Base-by-base conservation (phyloP, 2,888 invertebrate genomes). In the Drosophila kanekoi region DNA sequence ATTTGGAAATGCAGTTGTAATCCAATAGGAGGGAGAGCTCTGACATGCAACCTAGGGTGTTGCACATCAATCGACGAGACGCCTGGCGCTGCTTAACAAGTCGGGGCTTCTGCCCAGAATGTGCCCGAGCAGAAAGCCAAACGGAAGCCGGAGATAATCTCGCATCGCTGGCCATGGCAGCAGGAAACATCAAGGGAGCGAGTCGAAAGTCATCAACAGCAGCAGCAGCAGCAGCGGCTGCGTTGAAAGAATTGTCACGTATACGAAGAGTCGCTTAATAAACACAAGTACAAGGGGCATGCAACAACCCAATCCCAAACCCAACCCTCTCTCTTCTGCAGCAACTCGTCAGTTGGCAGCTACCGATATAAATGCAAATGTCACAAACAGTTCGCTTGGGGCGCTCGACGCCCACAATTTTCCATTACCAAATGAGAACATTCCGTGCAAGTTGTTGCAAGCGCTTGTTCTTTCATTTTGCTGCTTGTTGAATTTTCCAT, bases 171-270 rank as follows among this genome's bases (percentile, higher is more conserved):
- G 74, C 47, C 47, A 56, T 62, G 74, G 9, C 48, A 52, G n/a
- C 47, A 48, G 72, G 52, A 71, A 60, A 47, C 56, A 45, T 41
- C 45, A 53, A 37, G 37, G 47, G 18, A 53, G 44, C 45, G 57
- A 41, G 44, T 32, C 45, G 10, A 56, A 49, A 54, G 38, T 47
- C 61, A 47, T 49, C 52, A 56, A 13, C 28, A 28, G 33, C 32
- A 43, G 14, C 18, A 14, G 41, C 28, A 38, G 20, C 28, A 51
- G 40, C 43, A 28, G 49, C 40, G 45, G 58, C 53, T 40, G 53
- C 37, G 62, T 59, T 61, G 64, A 72, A 77, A 72, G 77, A 77
- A 77, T 77, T 62, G 77, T 77, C 77, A 77, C 80, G 80, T 77
- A 79, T 72, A 77, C 43, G 62, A 68, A 68, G n/a, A 67, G 54